These are phyloP conservation scores for Eretmocerus hayati DNA, from an alignment of 2,888 invertebrate genomes.

Conservation along the genomic window DNA sequence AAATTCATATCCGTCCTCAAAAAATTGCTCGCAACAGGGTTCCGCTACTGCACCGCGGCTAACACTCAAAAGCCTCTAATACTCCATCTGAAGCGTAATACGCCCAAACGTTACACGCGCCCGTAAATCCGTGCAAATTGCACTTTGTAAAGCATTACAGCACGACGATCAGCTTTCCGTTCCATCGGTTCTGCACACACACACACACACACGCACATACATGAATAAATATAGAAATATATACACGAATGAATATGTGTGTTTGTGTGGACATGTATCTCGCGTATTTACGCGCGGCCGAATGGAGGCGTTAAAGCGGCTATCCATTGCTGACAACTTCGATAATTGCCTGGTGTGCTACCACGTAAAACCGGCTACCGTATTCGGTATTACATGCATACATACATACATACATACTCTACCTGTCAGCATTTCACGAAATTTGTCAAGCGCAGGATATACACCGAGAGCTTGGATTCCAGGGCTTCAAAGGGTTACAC, in stretches of 20 bases:
- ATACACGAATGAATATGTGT: slow-evolving; percentile 28
- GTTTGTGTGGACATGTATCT: no score
- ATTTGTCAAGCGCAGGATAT: slow-evolving; percentile 27
- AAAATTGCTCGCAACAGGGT: no score
- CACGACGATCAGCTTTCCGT: slow-evolving; percentile 23
- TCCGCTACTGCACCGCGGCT: no score
- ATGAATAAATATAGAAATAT: slow-evolving; percentile 10
- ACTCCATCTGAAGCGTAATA: no score
- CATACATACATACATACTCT: no score
- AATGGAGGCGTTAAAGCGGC: slow-evolving; percentile 41
- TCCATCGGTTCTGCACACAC: slow-evolving; percentile 24
- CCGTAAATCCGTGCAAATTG: slow-evolving; percentile 29
- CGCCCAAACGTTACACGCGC: slow-evolving; percentile 17
- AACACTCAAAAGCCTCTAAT: no score
- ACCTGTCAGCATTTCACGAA: slow-evolving; percentile 23
- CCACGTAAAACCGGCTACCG: slow-evolving; percentile 39
- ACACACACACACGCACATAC: slow-evolving; percentile 27
- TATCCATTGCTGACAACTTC: slow-evolving; percentile 41
- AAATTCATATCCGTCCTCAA: no score
- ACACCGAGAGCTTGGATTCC: no score
- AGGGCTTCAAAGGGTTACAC: slow-evolving; percentile 9
- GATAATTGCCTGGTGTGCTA: slow-evolving; percentile 41
- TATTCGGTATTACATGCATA: slow-evolving; percentile 36
- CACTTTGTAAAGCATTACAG: slow-evolving; percentile 30
- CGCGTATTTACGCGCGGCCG: slow-evolving; percentile 26